phyloP scores from a whole-genome alignment of 1,140 invertebrate genomes.

The Euwallacea fornicatus region DNA sequence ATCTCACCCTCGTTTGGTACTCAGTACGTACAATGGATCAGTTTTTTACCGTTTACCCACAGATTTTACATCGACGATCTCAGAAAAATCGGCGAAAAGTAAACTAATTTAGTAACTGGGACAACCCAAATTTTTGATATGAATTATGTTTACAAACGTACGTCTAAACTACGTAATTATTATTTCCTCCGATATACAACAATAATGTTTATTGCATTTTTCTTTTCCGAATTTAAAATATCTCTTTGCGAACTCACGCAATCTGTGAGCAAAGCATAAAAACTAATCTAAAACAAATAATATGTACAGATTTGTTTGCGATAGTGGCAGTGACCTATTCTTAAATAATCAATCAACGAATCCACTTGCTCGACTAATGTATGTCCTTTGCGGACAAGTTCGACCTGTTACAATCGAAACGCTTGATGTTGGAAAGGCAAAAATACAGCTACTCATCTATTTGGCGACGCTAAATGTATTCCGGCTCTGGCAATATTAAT shows the following conservation, averaged over 20 bases:
- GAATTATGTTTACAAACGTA: background rate
- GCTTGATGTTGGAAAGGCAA: slow-evolving; percentile 46
- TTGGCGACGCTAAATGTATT: slow-evolving; percentile 14
- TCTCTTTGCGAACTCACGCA: slow-evolving; percentile 12
- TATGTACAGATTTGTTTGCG: slow-evolving; percentile 44
- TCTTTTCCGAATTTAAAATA: background rate
- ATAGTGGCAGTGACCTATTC: slow-evolving; percentile 49
- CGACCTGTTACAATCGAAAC: slow-evolving; percentile 36
- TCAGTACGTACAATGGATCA: slow-evolving; percentile 53
- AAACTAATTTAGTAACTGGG: background rate
- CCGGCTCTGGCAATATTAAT: slow-evolving; percentile 15
- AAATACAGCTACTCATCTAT: slow-evolving; percentile 47
- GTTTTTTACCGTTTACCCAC: slow-evolving; percentile 49
- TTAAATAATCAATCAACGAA: slow-evolving; percentile 29
- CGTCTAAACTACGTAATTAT: background rate
- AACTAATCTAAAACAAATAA: slow-evolving; percentile 49
- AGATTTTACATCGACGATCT: slow-evolving; percentile 37
- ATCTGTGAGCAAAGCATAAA: slow-evolving; percentile 46
- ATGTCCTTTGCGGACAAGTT: slow-evolving; percentile 28
- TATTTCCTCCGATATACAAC: background rate
- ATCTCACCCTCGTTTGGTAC: slow-evolving; percentile 50
- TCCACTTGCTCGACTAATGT: background rate
- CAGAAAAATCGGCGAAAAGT: background rate
- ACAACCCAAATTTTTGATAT: slow-evolving; percentile 4
- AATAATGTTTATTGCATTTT: background rate